These are phyloP conservation scores for Cartodere bifasciata DNA, from an alignment of 2,888 invertebrate species.

Conservation along the genomic window DNA sequence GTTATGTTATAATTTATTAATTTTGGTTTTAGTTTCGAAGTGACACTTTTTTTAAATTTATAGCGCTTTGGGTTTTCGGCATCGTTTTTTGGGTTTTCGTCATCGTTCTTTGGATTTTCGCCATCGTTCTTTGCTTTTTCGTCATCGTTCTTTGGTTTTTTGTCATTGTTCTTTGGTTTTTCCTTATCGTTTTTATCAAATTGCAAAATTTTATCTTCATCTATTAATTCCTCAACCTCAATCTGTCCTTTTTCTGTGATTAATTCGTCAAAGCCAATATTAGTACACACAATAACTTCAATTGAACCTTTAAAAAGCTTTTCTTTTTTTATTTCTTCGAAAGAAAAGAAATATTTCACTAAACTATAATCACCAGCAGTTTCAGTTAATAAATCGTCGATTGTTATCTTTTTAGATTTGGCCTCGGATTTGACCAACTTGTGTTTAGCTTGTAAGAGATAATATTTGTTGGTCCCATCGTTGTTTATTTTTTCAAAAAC, in stretches of 20 bases:
- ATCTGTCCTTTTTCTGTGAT: no score
- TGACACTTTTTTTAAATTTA: background rate
- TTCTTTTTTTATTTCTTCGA: no score
- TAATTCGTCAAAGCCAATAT: conserved; percentile 1
- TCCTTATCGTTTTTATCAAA: no score
- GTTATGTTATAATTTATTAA: no score
- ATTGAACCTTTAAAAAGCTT: no score
- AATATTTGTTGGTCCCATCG: no score
- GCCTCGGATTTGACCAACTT: background rate
- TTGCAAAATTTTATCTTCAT: no score
- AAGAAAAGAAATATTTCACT: background rate
- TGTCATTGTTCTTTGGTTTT: background rate
- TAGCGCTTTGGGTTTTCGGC: background rate
- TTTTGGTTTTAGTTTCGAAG: background rate
- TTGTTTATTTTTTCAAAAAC: no score
- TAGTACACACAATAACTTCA: background rate
- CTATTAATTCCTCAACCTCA: no score
- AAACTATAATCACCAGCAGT: conserved; percentile 1
- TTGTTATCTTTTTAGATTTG: background rate
- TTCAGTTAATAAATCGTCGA: background rate
- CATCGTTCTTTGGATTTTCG: background rate
- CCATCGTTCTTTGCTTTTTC: background rate
- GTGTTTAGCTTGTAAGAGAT: conserved; percentile 1
- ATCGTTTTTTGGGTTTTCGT: background rate
- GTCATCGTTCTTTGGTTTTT: background rate